phyloP scores from a whole-genome alignment of 2,113 vertebrate genomes.

The Nipponia nippon region DNA sequence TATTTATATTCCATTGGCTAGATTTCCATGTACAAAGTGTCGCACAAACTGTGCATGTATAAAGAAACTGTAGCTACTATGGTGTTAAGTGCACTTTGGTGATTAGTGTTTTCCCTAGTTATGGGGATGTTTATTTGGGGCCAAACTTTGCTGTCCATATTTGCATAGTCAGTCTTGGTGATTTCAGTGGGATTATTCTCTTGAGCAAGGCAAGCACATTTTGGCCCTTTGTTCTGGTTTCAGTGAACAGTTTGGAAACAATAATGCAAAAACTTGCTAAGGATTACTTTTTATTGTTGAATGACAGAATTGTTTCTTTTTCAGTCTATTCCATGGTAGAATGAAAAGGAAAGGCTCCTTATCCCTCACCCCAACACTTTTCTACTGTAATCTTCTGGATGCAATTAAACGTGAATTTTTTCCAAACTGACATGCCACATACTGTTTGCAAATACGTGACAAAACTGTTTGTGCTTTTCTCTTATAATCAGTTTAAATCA shows the following conservation, averaged over 20 bases:
- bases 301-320: background rate
- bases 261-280: constrained; percentile 33
- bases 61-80: constrained; percentile 67
- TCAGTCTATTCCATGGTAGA: constrained; percentile 22
- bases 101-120: constrained; percentile 68
- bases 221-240: constrained; percentile 56
- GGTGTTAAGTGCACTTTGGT: constrained; percentile 71
- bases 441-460: background rate
- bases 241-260: constrained; percentile 28
- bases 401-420: background rate
- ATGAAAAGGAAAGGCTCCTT: constrained; percentile 34
- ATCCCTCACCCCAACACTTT: background rate
- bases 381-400: background rate
- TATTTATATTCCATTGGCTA: constrained; percentile 69
- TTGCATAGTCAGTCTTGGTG: background rate
- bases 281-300: background rate
- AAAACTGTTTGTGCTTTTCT: constrained; percentile 41
- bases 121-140: constrained; percentile 61
- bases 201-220: background rate
- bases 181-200: background rate
- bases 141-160: constrained; percentile 44
- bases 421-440: background rate
- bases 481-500: background rate
- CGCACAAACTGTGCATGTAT: constrained; percentile 72
- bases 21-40: constrained; percentile 53